Evolutionary conservation across 1,140 invertebrate species (phyloP).

Genomic region (Drosophila cardini): DNA sequence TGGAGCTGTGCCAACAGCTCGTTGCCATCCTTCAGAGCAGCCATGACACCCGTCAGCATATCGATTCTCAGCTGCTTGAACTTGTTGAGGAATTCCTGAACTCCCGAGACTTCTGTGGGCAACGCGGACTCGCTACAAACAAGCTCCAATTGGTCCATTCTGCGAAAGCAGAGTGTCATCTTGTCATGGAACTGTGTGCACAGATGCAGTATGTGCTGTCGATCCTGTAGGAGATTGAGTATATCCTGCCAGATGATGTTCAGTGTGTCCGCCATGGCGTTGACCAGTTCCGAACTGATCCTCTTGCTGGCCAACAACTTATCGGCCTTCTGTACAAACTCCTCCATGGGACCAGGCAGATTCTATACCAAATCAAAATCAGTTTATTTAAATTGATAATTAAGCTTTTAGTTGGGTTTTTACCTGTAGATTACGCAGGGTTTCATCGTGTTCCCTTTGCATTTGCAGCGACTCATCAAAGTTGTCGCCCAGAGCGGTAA

Average conservation of each 20-base stretch:
- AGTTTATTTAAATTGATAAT: neutral
- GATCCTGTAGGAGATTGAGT: slow-evolving; percentile 91
- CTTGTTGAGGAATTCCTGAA: slow-evolving; percentile 88
- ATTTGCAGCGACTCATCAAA: slow-evolving; percentile 91
- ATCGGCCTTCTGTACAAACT: slow-evolving; percentile 94
- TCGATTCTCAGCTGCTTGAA: slow-evolving; percentile 88
- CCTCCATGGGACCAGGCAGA: slow-evolving; percentile 96
- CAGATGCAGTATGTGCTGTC: slow-evolving; percentile 91
- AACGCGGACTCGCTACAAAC: slow-evolving; percentile 88
- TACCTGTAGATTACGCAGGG: slow-evolving; percentile 93
- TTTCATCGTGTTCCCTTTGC: slow-evolving; percentile 92
- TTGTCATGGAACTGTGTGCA: slow-evolving; percentile 91
- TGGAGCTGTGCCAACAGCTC: slow-evolving; percentile 89
- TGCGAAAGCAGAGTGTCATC: slow-evolving; percentile 89
- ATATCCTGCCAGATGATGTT: slow-evolving; percentile 95
- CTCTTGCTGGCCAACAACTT: slow-evolving; percentile 92
- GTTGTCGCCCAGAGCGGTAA: slow-evolving; percentile 92
- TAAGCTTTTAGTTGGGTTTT: neutral
- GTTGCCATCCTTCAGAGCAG: slow-evolving; percentile 92
- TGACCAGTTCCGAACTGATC: slow-evolving; percentile 92
- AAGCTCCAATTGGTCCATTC: slow-evolving; percentile 89
- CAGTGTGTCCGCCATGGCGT: slow-evolving; percentile 95
- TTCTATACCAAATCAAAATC: slow-evolving; percentile 86
- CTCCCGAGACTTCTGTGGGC: slow-evolving; percentile 89
- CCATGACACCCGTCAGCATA: slow-evolving; percentile 91